These are phyloP conservation scores for Glaucidium brasilianum DNA, from an alignment of 2,113 vertebrate species.

Conservation along the genomic window DNA sequence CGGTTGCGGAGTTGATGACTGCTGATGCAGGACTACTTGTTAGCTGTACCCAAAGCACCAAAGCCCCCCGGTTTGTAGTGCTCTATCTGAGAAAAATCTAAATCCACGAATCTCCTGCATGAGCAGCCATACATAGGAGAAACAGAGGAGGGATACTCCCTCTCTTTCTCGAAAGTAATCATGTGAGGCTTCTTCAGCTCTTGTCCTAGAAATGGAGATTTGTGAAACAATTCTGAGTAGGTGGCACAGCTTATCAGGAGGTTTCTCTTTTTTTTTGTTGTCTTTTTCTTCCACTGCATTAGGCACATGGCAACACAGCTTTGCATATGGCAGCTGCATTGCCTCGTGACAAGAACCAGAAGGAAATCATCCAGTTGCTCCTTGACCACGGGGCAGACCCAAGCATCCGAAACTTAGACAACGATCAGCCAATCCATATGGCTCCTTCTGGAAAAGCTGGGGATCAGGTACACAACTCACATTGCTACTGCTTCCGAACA, in stretches of 20 bases:
- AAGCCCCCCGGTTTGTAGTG: rapidly evolving
- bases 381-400: slow-evolving; percentile 60
- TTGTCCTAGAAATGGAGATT: too few species aligned
- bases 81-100: neutral
- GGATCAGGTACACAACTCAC: slow-evolving; percentile 21
- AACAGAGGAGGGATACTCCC: neutral
- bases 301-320: slow-evolving; percentile 69
- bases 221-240: neutral
- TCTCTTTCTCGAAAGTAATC: neutral
- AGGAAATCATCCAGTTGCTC: slow-evolving; percentile 59
- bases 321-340: slow-evolving; percentile 67
- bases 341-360: slow-evolving; percentile 38
- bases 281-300: neutral
- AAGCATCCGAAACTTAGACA: slow-evolving; percentile 60
- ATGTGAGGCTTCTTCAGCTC: neutral
- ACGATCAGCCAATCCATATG: slow-evolving; percentile 65
- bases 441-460: slow-evolving; percentile 48
- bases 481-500: neutral
- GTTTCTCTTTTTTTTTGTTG: neutral
- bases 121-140: neutral
- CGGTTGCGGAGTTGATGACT: neutral
- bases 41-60: neutral
- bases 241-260: neutral
- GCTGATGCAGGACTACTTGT: neutral
- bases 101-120: neutral